Evolutionary conservation across 2,797 vertebrate species (phyloP).

Genomic region (Cuniculus paca): DNA sequence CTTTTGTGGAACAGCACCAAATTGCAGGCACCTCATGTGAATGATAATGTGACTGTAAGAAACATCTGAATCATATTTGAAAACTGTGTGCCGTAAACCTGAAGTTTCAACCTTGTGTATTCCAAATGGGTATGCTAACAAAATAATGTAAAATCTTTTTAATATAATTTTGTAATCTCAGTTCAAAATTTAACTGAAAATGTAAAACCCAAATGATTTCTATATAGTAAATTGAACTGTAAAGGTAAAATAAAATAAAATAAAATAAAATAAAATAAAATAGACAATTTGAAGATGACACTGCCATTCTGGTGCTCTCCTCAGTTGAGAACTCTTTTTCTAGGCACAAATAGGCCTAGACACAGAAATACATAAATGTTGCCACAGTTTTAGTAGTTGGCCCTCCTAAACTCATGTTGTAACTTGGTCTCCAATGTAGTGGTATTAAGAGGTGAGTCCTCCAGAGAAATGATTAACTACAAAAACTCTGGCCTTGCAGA

Average conservation of each 20-base stretch:
- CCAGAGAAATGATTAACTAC: background rate
- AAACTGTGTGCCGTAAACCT: conserved; percentile 83
- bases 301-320: background rate
- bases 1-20: conserved; percentile 44
- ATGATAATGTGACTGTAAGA: conserved; percentile 78
- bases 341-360: background rate
- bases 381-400: background rate
- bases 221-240: conserved; percentile 80
- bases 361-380: background rate
- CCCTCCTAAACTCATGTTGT: background rate
- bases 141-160: conserved; percentile 79
- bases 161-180: conserved; percentile 83
- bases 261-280: no score
- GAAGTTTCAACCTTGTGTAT: conserved; percentile 84
- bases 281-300: no score
- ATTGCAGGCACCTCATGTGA: conserved; percentile 64
- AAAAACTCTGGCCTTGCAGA: background rate
- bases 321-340: background rate
- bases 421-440: background rate
- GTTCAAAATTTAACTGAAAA: conserved; percentile 79
- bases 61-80: conserved; percentile 84
- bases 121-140: conserved; percentile 84
- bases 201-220: conserved; percentile 82
- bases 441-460: background rate
- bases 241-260: conserved; percentile 46